Conservation (phyloP, 1,140 invertebrate genomes). For the Aphelinus certus region DNA sequence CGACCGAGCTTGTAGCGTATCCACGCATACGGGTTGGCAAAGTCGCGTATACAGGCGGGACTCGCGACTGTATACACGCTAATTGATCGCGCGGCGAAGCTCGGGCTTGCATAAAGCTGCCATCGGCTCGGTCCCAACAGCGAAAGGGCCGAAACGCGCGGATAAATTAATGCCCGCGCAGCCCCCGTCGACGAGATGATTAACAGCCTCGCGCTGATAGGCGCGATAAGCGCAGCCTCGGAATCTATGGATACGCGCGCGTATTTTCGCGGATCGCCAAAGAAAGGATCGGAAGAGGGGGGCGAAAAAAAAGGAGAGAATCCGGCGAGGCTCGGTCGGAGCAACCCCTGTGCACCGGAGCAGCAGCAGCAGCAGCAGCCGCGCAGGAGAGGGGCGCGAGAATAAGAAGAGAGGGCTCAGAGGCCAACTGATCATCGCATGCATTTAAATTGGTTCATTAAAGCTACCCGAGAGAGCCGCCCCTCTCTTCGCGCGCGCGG, state of each 20-base stretch:
- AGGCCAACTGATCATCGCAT: conserved; percentile 67
- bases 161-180: not conserved
- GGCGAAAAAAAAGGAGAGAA: not conserved
- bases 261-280: no score
- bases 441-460: conserved; percentile 69
- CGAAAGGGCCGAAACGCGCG: not conserved
- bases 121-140: not conserved
- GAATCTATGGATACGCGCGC: no score
- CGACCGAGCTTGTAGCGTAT: no score
- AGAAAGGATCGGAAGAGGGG: not conserved
- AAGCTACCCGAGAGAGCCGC: conserved; percentile 51
- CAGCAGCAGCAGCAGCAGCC: conserved; percentile 40
- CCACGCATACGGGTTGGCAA: no score
- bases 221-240: no score
- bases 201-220: no score
- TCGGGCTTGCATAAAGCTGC: no score
- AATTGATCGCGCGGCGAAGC: no score
- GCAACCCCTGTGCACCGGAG: conserved; percentile 44
- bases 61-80: not conserved
- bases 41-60: not conserved
- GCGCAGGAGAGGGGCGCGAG: conserved; percentile 33
- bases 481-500: no score
- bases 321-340: conserved; percentile 17
- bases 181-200: not conserved
- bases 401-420: conserved; percentile 57